These are phyloP conservation scores for Ficedula albicollis DNA, from an alignment of 2,797 vertebrate species.

Conservation along the genomic window DNA sequence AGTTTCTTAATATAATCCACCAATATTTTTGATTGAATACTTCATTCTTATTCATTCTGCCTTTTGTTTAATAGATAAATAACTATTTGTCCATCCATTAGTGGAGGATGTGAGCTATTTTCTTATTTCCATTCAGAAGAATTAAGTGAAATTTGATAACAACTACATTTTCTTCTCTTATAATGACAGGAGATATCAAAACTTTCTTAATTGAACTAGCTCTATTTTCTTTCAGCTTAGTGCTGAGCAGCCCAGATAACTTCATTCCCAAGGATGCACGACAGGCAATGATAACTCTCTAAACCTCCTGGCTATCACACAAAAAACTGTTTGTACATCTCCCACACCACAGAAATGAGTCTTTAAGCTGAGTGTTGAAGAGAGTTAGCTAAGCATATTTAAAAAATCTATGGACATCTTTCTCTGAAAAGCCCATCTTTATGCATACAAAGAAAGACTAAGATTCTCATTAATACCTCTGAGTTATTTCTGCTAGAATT, in stretches of 20 bases:
- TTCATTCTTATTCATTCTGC: not conserved
- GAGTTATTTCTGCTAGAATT: not conserved
- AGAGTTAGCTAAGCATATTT: not conserved
- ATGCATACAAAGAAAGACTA: not conserved
- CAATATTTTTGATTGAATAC: not conserved
- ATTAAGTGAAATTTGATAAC: not conserved
- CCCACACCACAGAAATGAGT: rapidly evolving
- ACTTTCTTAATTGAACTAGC: not conserved
- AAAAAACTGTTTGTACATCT: not conserved
- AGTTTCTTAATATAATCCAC: not conserved
- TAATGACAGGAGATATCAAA: not conserved
- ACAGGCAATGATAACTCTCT: not conserved
- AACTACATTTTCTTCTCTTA: not conserved
- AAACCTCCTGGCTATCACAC: not conserved
- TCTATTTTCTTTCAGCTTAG: not conserved
- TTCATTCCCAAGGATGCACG: not conserved
- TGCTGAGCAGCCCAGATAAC: not conserved
- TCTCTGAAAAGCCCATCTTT: not conserved
- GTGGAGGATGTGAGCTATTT: not conserved
- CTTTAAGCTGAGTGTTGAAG: not conserved
- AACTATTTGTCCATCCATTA: not conserved
- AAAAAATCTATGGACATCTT: not conserved
- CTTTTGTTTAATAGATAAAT: not conserved
- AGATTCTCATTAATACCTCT: not conserved
- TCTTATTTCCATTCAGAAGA: not conserved